phyloP scores from a whole-genome alignment of 2,113 vertebrate genomes.

The Anolis carolinensis region DNA sequence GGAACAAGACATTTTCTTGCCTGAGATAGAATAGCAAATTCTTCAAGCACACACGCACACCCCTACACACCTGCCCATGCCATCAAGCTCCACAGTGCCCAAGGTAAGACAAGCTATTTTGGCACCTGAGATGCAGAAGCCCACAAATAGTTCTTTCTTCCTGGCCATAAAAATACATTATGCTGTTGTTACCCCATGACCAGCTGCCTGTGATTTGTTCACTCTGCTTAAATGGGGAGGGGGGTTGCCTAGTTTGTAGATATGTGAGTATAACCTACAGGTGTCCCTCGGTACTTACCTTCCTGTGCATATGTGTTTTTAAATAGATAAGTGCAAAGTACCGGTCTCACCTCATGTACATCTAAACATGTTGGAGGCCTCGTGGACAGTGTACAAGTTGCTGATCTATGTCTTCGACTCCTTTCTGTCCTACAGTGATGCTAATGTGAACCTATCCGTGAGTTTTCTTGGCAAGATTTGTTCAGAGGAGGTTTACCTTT shows the following conservation, averaged over 20 bases:
- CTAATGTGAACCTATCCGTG: no score
- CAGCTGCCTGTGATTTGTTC: not conserved
- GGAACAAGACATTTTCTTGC: not conserved
- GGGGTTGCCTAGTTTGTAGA: not conserved
- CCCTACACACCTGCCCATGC: not conserved
- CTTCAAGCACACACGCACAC: not conserved
- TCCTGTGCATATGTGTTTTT: no score
- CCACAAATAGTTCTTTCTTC: not conserved
- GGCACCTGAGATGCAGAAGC: not conserved
- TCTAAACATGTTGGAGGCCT: no score
- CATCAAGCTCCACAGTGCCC: no score
- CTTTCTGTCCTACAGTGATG: no score
- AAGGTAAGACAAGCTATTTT: not conserved
- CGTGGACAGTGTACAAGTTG: not conserved
- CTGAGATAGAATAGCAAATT: not conserved
- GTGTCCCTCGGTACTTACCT: no score
- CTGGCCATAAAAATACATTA: not conserved
- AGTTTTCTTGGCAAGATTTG: no score
- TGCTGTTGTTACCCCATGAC: not conserved
- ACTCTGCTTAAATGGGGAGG: not conserved
- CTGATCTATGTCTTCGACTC: no score
- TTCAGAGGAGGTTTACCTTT: no score
- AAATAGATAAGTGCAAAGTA: no score
- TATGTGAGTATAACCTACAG: not conserved
- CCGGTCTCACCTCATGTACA: no score